Evolutionary conservation across 2,888 invertebrate genomes (phyloP).

Genomic region (Orthonevra nobilis): DNA sequence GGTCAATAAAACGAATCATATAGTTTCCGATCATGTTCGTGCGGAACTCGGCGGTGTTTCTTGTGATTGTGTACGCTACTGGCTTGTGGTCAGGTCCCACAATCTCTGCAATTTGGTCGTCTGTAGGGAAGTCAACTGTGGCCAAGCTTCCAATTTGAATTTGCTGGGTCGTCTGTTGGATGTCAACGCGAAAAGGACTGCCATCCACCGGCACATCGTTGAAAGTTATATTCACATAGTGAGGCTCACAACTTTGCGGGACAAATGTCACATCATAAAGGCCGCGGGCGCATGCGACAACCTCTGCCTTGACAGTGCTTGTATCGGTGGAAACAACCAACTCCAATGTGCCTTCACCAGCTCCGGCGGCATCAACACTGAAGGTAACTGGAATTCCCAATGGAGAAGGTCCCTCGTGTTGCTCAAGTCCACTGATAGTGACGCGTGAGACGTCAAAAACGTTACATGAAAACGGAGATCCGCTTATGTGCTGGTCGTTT

Average conservation of each 20-base stretch:
- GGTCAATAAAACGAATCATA: slow-evolving; percentile 85
- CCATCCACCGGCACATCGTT: slow-evolving; percentile 95
- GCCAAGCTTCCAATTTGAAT: slow-evolving; percentile 84
- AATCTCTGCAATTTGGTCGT: slow-evolving; percentile 85
- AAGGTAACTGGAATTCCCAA: slow-evolving; percentile 94
- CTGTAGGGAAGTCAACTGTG: slow-evolving; percentile 84
- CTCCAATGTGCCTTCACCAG: slow-evolving; percentile 95
- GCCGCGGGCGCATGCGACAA: slow-evolving; percentile 92
- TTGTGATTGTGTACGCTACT: slow-evolving; percentile 83
- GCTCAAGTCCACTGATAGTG: slow-evolving; percentile 85
- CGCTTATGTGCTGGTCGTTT: slow-evolving; percentile 91
- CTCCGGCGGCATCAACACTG: slow-evolving; percentile 96
- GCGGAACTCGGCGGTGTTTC: slow-evolving; percentile 87
- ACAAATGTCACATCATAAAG: slow-evolving; percentile 95
- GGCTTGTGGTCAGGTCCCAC: slow-evolving; percentile 84
- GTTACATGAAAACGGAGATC: slow-evolving; percentile 96
- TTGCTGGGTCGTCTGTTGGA: slow-evolving; percentile 86
- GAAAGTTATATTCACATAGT: slow-evolving; percentile 96
- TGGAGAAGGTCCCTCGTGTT: slow-evolving; percentile 78
- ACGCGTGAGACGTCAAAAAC: slow-evolving; percentile 95
- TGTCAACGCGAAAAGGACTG: slow-evolving; percentile 92
- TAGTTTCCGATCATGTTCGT: slow-evolving; percentile 89
- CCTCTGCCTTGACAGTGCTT: slow-evolving; percentile 94
- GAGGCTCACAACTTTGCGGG: slow-evolving; percentile 93
- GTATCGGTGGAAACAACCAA: slow-evolving; percentile 94